These are phyloP conservation scores for Trochalopteron elliotii DNA, from an alignment of 2,113 vertebrate species.

Conservation along the genomic window DNA sequence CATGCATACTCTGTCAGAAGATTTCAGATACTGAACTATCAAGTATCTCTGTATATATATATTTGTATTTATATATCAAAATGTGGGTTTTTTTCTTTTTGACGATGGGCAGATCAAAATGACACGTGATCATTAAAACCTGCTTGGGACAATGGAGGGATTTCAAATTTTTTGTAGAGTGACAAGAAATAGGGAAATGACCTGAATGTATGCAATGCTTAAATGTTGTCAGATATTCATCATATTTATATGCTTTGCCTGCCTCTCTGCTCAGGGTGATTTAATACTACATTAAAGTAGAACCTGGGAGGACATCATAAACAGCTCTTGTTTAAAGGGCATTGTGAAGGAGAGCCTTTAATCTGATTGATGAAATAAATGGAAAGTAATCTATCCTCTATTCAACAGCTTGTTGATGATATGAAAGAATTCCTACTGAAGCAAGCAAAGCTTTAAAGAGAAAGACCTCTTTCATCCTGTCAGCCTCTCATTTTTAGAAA, in stretches of 20 bases:
- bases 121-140: slow-evolving; percentile 16
- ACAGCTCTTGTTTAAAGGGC: slow-evolving; percentile 86
- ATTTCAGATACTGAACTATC: background rate
- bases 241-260: slow-evolving; percentile 74
- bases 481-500: slow-evolving; percentile 85
- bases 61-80: background rate
- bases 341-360: slow-evolving; percentile 86
- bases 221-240: slow-evolving; percentile 73
- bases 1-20: background rate
- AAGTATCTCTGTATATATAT: background rate
- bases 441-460: slow-evolving; percentile 83
- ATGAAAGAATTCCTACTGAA: slow-evolving; percentile 82
- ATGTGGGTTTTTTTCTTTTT: background rate
- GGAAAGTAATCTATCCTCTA: slow-evolving; percentile 84
- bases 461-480: slow-evolving; percentile 87
- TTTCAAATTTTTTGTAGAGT: slow-evolving; percentile 39
- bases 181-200: slow-evolving; percentile 70
- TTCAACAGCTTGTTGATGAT: slow-evolving; percentile 85
- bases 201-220: slow-evolving; percentile 67
- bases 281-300: slow-evolving; percentile 82
- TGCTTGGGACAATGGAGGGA: background rate
- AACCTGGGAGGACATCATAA: slow-evolving; percentile 82
- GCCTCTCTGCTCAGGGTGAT: slow-evolving; percentile 70
- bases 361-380: slow-evolving; percentile 89
- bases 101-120: background rate